Percentiles rank a stretch among this genome's conserved stretches.
These are phyloP conservation scores for Eucera pruinosa DNA, from an alignment of 2,888 invertebrate genomes.

Conservation along the genomic window DNA sequence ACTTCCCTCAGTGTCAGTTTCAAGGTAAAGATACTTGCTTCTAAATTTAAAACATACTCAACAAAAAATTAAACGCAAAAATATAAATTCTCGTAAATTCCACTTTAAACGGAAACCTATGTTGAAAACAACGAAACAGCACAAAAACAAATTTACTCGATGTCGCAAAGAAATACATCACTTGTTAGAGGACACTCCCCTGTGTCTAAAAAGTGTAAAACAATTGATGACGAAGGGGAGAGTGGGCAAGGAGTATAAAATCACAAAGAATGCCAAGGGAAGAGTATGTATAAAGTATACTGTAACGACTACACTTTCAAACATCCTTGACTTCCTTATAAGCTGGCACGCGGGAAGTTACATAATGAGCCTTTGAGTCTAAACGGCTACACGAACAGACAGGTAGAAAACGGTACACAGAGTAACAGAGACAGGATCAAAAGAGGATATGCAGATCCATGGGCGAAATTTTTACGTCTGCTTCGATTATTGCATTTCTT, in stretches of 20 bases:
- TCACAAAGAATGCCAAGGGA: conserved; percentile 75
- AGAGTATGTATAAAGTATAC: too few species aligned
- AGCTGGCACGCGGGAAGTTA: conserved; percentile 78
- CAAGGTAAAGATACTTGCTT: background rate
- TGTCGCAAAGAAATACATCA: background rate
- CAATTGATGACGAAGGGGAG: conserved; percentile 40
- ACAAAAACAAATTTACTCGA: too few species aligned
- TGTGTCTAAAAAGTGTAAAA: conserved; percentile 1
- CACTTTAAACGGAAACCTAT: too few species aligned
- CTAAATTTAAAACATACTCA: too few species aligned
- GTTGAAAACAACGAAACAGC: too few species aligned
- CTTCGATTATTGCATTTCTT: conserved; percentile 5
- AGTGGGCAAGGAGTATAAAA: conserved; percentile 63
- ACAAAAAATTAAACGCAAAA: too few species aligned
- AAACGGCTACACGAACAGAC: conserved; percentile 44
- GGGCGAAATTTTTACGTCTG: conserved; percentile 28
- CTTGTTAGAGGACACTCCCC: background rate
- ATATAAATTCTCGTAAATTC: too few species aligned
- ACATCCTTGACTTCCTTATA: conserved; percentile 83
- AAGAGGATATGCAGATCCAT: conserved; percentile 34
- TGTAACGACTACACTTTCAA: conserved; percentile 80
- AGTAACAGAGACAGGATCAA: conserved; percentile 40
- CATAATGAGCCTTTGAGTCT: conserved; percentile 73
- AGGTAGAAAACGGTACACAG: conserved; percentile 57
- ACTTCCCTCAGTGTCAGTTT: background rate